Conservation (phyloP, 2,113 vertebrate genomes). For the Cygnus atratus region DNA sequence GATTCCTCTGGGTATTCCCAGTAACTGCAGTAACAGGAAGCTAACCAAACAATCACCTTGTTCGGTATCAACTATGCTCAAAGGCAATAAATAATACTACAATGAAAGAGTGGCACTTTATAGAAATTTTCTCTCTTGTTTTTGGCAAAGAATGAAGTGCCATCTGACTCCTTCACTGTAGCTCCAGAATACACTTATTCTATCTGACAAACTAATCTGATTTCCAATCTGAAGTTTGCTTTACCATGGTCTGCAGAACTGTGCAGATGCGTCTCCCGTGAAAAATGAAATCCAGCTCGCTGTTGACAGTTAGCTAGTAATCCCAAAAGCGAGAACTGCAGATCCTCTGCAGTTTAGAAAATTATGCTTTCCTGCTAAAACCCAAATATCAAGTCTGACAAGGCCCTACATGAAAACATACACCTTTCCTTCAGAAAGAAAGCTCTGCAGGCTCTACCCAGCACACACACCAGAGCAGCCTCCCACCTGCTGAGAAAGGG, state of each 20-base stretch:
- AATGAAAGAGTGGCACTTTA: neutral
- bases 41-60: neutral
- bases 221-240: constrained; percentile 33
- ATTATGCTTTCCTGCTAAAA: neutral
- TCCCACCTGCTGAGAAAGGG: neutral
- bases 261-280: neutral
- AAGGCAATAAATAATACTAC: neutral
- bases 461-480: neutral
- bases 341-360: neutral
- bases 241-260: constrained; percentile 12
- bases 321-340: neutral
- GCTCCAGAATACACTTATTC: neutral
- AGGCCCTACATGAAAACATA: neutral
- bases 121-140: neutral
- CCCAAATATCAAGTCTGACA: neutral
- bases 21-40: neutral
- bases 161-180: neutral
- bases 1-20: neutral
- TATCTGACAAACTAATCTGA: neutral
- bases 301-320: neutral
- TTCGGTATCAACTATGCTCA: neutral
- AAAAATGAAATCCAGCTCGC: constrained; percentile 43
- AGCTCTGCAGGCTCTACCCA: neutral
- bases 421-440: neutral
- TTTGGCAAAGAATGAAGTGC: neutral